Evolutionary conservation across 1,140 invertebrate species (phyloP).

Genomic region (Eubasilissa regina): DNA sequence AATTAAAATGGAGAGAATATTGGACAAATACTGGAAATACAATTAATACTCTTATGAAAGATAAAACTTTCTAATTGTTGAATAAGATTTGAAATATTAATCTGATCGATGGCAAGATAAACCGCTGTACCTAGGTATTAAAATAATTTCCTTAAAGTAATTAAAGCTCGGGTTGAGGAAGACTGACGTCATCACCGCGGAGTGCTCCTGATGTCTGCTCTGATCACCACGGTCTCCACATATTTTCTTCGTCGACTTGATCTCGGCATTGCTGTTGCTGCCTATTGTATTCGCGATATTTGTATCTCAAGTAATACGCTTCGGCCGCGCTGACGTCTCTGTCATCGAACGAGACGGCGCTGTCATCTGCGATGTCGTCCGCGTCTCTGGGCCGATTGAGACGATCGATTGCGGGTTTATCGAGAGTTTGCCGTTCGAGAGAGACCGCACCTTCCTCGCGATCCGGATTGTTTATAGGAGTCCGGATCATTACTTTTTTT

Average conservation of each 20-base stretch:
- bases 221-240: conserved; percentile 57
- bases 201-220: not conserved
- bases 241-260: conserved; percentile 45
- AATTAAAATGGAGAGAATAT: too few species aligned
- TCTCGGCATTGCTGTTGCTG: conserved; percentile 13
- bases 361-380: not conserved
- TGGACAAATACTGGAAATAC: too few species aligned
- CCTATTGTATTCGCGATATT: conserved; percentile 14
- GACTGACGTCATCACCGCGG: not conserved
- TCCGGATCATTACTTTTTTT: conserved; percentile 54
- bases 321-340: conserved; percentile 13
- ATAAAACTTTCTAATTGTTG: too few species aligned
- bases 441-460: not conserved
- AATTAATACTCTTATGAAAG: too few species aligned
- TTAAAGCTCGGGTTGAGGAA: conserved; percentile 36
- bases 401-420: not conserved
- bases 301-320: conserved; percentile 14
- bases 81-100: too few species aligned
- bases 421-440: not conserved
- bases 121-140: not conserved
- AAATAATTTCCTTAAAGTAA: conserved; percentile 29
- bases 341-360: not conserved
- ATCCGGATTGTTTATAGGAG: conserved; percentile 26
- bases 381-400: not conserved
- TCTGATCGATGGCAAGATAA: not conserved